These are phyloP conservation scores for Australoheros facetus DNA, from an alignment of 2,797 vertebrate genomes.

Conservation along the genomic window DNA sequence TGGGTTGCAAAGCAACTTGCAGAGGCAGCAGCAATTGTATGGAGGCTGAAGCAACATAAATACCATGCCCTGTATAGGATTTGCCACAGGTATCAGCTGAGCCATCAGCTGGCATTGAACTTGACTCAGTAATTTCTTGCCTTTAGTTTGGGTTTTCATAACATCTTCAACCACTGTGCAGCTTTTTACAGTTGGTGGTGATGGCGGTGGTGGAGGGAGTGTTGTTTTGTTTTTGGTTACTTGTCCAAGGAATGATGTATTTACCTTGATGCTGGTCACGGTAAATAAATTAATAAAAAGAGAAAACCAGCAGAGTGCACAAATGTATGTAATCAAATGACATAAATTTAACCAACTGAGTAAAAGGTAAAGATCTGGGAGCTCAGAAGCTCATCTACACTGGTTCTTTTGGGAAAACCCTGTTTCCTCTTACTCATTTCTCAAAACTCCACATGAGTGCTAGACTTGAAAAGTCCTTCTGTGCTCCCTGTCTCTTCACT, in stretches of 20 bases:
- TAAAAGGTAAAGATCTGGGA: not conserved
- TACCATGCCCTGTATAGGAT: not conserved
- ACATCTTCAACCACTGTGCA: not conserved
- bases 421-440: not conserved
- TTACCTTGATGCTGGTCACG: not conserved
- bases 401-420: not conserved
- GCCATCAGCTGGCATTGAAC: not conserved
- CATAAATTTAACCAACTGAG: not conserved
- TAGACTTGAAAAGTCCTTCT: conserved; percentile 26
- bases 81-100: not conserved
- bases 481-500: conserved; percentile 20
- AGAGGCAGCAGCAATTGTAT: too few relatives aligned
- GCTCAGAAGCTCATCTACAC: not conserved
- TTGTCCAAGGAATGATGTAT: not conserved
- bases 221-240: too few relatives aligned
- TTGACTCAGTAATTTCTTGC: not conserved
- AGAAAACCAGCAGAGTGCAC: not conserved
- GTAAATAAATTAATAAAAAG: not conserved
- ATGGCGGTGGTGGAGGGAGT: too few relatives aligned
- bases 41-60: not conserved
- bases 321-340: too few relatives aligned
- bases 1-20: not conserved
- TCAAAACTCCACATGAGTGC: not conserved
- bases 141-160: not conserved
- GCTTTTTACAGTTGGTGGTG: too few relatives aligned